Evolutionary conservation across 2,888 invertebrate species (phyloP).

Genomic region (Phaedon cochleariae): DNA sequence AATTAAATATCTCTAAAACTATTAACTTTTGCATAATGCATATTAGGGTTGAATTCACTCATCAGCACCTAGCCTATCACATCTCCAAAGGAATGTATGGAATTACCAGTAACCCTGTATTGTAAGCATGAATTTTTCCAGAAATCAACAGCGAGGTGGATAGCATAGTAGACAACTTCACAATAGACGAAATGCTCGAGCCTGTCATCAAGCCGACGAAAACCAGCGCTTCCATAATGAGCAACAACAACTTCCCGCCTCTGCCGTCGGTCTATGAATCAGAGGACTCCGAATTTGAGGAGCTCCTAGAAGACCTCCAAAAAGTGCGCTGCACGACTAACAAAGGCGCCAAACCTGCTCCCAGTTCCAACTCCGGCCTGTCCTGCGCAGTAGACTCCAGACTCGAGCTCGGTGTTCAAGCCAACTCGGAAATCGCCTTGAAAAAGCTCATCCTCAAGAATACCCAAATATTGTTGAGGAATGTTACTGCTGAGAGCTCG

Average conservation of each 20-base stretch:
- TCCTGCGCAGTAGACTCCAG: slow-evolving; percentile 80
- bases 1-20: too few species aligned
- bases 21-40: too few species aligned
- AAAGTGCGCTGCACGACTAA: slow-evolving; percentile 66
- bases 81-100: too few species aligned
- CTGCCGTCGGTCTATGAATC: slow-evolving; percentile 79
- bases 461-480: slow-evolving; percentile 54
- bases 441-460: slow-evolving; percentile 64
- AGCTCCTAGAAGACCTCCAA: slow-evolving; percentile 75
- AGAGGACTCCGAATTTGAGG: slow-evolving; percentile 84
- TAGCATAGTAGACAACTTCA: slow-evolving; percentile 51
- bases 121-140: too few species aligned
- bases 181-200: slow-evolving; percentile 48
- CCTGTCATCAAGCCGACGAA: slow-evolving; percentile 29
- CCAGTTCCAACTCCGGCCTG: slow-evolving; percentile 54
- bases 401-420: slow-evolving; percentile 79
- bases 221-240: slow-evolving; percentile 39
- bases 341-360: slow-evolving; percentile 40
- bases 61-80: too few species aligned
- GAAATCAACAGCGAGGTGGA: slow-evolving; percentile 52
- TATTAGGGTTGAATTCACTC: too few species aligned
- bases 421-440: slow-evolving; percentile 78
- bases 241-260: slow-evolving; percentile 60
- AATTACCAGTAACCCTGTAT: too few species aligned
- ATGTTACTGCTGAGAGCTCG: slow-evolving; percentile 49